Conservation (phyloP, 1,140 invertebrate genomes). For the Apis laboriosa region DNA sequence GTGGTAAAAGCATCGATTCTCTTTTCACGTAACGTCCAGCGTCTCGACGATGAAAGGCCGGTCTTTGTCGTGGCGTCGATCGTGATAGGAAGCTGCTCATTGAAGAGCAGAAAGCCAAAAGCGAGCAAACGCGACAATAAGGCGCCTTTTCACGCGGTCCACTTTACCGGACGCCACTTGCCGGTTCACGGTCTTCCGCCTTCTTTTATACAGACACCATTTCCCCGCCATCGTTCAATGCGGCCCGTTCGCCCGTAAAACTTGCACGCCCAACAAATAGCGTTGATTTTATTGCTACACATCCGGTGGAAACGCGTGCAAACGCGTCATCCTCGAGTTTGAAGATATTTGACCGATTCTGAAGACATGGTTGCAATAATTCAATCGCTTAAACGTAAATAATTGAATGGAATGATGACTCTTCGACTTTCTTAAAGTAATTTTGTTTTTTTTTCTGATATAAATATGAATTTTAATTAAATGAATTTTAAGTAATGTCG, state of each 20-base stretch:
- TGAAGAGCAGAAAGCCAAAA: conserved; percentile 9
- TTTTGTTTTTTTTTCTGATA: no score
- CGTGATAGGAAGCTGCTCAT: conserved; percentile 30
- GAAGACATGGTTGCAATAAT: no score
- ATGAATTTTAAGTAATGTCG: no score
- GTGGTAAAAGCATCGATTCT: neutral
- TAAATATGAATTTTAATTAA: no score
- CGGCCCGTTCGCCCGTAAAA: conserved; percentile 33
- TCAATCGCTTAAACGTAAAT: no score
- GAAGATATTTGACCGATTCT: no score
- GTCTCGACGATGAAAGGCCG: conserved; percentile 4
- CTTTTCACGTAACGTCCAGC: neutral
- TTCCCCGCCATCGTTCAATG: conserved; percentile 27
- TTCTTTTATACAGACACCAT: conserved; percentile 32
- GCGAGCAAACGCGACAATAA: conserved; percentile 32
- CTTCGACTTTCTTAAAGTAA: no score
- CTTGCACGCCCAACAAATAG: conserved; percentile 31
- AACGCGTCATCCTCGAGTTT: no score
- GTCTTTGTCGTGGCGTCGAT: conserved; percentile 31
- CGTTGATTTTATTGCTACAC: conserved; percentile 39
- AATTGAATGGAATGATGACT: no score
- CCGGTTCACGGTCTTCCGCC: conserved; percentile 21
- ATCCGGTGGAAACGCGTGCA: neutral
- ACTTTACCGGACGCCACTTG: conserved; percentile 42
- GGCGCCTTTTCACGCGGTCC: conserved; percentile 37